A percentile compares a stretch with the other conserved stretches of the same genome.
Conservation (phyloP, 1,140 invertebrate genomes). For the Mizuhopecten yessoensis region DNA sequence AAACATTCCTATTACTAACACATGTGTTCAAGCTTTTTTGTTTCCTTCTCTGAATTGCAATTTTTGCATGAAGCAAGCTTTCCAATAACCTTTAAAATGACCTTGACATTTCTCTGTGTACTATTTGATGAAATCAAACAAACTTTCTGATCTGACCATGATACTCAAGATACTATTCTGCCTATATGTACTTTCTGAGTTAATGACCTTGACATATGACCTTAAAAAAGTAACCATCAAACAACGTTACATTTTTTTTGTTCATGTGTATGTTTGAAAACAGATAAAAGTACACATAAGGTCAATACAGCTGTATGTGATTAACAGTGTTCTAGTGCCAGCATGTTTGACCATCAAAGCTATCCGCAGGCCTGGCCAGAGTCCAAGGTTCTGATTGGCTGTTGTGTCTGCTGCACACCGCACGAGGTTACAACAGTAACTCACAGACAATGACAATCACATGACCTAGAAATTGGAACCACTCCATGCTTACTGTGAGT, state of each 20-base stretch:
- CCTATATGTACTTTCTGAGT: neutral
- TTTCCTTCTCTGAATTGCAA: neutral
- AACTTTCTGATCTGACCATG: neutral
- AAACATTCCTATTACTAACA: neutral
- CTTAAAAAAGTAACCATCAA: neutral
- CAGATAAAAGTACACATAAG: neutral
- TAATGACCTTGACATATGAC: conserved; percentile 30
- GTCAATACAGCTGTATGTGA: neutral
- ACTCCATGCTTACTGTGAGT: neutral
- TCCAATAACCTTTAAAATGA: neutral
- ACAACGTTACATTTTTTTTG: neutral
- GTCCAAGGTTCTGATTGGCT: conserved; percentile 7
- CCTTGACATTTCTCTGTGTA: neutral
- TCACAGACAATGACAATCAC: conserved; percentile 26
- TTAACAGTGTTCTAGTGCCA: neutral
- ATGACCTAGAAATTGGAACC: conserved; percentile 22
- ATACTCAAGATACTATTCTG: neutral
- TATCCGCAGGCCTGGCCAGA: neutral
- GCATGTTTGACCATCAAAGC: conserved; percentile 18
- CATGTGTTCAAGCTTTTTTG: neutral
- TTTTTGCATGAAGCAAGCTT: neutral
- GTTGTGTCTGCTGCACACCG: conserved; percentile 16
- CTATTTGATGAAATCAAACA: neutral
- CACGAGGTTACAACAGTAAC: neutral
- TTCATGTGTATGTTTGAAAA: neutral